Base-by-base conservation (phyloP, 2,888 invertebrate species). In the Caradrina kadenii region DNA sequence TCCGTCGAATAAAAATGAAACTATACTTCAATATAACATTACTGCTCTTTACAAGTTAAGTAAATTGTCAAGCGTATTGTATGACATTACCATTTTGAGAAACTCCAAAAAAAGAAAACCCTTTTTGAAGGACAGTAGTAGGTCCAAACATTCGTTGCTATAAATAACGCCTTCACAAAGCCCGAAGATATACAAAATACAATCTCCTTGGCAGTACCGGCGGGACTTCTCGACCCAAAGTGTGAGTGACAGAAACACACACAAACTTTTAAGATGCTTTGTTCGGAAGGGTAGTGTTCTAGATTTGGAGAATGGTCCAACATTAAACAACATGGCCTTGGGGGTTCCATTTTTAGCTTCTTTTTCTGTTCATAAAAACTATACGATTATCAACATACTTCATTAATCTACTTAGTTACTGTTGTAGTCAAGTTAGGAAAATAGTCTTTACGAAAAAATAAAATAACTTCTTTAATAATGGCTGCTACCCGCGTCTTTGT, bases 181-280 rank as follows among this genome's bases (percentile, higher is more conserved):
- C 52, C 2, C 21, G 35, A 68, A 53, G 52, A 60, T 52, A 65
- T 53, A 52, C n/a, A 22, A 63, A 55, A 65, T 56, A 52, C n/a
- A 22, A 73, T 52, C 19, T 56, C 8, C 5, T 26, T 56, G 22
- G 1, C 45, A 58, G 5, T 11, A 60, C 63, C 45, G n/a, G n/a
- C 53, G 53, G 63, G 69, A 69, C 45, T 26, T 73, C 17, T 31
- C 4, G 39, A 68, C 52, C 26, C 21, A 63, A 62, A 64, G n/a
- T 56, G 61, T 52, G 39, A 69, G 35, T 49, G 77, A 76, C 61
- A 80, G 64, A 35, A 35, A 76, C 76, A 58, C 56, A 80, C 39
- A 60, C 13, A 61, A 76, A 80, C 70, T 80, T 76, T 77, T 50
- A 65, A 53, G 55, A 49, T 31, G 39, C 55, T 76, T 76, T 35